Percentiles rank a stretch among this genome's conserved stretches.
These are phyloP conservation scores for Tangara arthus DNA, from an alignment of 2,797 vertebrate species.

Conservation along the genomic window DNA sequence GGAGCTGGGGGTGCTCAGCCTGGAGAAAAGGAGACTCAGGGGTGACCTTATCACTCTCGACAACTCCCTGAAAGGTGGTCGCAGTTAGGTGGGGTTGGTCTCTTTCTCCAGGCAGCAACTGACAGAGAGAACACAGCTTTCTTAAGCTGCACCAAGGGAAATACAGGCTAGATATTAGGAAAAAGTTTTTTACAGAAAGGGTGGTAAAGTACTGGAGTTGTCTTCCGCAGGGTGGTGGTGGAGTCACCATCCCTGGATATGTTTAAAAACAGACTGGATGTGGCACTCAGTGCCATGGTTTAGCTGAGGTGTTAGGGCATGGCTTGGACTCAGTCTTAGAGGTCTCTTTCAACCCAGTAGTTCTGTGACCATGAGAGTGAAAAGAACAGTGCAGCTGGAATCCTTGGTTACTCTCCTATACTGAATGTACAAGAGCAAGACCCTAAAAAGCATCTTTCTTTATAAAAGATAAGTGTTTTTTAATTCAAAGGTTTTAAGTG, in stretches of 20 bases:
- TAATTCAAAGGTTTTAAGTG: background rate
- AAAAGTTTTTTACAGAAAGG: background rate
- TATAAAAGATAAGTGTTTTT: background rate
- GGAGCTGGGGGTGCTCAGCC: background rate
- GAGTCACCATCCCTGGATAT: background rate
- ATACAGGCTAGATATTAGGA: no score
- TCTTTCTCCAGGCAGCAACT: background rate
- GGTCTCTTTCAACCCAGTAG: background rate
- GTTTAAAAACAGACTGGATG: background rate
- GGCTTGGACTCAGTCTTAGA: rapidly evolving
- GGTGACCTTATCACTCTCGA: background rate
- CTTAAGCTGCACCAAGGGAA: background rate
- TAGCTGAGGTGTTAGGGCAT: background rate
- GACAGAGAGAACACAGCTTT: no score
- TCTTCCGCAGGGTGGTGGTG: background rate
- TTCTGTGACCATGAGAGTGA: background rate
- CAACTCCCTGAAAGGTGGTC: rapidly evolving
- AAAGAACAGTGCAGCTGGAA: background rate
- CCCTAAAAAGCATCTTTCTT: background rate
- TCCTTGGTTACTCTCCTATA: background rate
- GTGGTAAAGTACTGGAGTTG: rapidly evolving
- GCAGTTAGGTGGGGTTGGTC: background rate
- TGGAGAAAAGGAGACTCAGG: background rate
- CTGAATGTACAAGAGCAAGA: background rate
- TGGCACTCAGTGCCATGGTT: rapidly evolving